Percentiles rank a stretch among this genome's conserved stretches.
Evolutionary conservation across 2,113 vertebrate genomes (phyloP).

Genomic region (Etheostoma cragini): DNA sequence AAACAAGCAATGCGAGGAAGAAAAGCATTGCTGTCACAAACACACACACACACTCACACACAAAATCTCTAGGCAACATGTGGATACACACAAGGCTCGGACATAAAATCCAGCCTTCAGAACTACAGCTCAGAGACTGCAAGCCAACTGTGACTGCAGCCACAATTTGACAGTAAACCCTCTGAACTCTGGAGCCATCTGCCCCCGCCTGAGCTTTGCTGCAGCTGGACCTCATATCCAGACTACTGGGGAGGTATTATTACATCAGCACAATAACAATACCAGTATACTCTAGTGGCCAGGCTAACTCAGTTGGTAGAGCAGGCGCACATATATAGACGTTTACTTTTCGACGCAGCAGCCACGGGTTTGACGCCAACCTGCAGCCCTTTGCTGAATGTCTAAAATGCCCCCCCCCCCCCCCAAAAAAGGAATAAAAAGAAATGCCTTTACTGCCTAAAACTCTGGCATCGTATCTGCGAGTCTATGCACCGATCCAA

Average conservation of each 20-base stretch:
- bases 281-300: too few species aligned
- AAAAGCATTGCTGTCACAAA: not conserved
- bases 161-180: conserved; percentile 49
- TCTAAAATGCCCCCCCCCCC: too few species aligned
- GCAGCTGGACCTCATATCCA: conserved; percentile 30
- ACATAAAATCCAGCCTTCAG: conserved; percentile 44
- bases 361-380: too few species aligned
- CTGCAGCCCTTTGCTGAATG: too few species aligned
- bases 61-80: conserved; percentile 22
- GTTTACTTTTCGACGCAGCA: too few species aligned
- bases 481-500: too few species aligned
- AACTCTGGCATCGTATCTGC: too few species aligned
- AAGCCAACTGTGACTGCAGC: conserved; percentile 55
- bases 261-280: not conserved
- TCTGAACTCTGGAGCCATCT: conserved; percentile 42
- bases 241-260: not conserved
- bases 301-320: too few species aligned
- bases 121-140: conserved; percentile 31
- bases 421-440: too few species aligned
- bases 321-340: too few species aligned
- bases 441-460: too few species aligned
- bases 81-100: conserved; percentile 42
- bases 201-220: conserved; percentile 25
- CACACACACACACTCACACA: conserved; percentile 2
- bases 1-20: not conserved